Base-by-base conservation (phyloP, 1,140 invertebrate species). In the Rhagoletis pomonella region DNA sequence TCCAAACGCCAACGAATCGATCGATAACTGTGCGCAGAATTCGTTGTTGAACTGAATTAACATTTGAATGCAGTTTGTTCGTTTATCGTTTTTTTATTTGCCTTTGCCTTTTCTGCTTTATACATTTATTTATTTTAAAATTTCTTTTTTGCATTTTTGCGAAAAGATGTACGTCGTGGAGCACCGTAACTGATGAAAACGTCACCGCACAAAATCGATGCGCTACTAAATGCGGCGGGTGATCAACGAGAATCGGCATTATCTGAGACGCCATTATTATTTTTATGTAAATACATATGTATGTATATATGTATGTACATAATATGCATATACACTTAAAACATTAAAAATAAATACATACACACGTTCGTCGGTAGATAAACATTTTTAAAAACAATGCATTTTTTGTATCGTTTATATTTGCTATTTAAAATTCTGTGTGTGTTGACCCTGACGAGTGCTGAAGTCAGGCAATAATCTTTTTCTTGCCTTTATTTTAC, bases 191-290 rank as follows among this genome's bases (percentile, higher is more conserved):
- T 81, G 14, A 81, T 81, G 47, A 81, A 81, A 81, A 81, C 73
- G 73, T 81, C 73, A 81, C n/a, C 73, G 47, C 73, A 81, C 73
- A 81, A 81, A 81, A 81, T 81, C 73, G 73, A 81, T 55, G 73
- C 73, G 73, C 73, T 81, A 81, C 73, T 29, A 55, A 29, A 29
- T 29, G 29, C 47, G 47, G 4, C n/a, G 73, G 73, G 73, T 55
- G 55, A 81, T 81, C 73, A 81, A 81, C 73, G 73, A 81, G 73
- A 81, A 81, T 55, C n/a, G 73, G 44, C 73, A 81, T 81, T 81
- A 81, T 81, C 73, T 81, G 73, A 58, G 73, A 81, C 73, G 73
- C 73, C 73, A 81, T 81, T 81, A 81, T 58, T 81, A 81, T 19
- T 81, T 85, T 85, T 85, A 85, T 62, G 47, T 85, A 42, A 1